Percentiles rank a stretch among this genome's conserved stretches.
phyloP scores from a whole-genome alignment of 2,113 vertebrate species.

The Actinemys pallida region DNA sequence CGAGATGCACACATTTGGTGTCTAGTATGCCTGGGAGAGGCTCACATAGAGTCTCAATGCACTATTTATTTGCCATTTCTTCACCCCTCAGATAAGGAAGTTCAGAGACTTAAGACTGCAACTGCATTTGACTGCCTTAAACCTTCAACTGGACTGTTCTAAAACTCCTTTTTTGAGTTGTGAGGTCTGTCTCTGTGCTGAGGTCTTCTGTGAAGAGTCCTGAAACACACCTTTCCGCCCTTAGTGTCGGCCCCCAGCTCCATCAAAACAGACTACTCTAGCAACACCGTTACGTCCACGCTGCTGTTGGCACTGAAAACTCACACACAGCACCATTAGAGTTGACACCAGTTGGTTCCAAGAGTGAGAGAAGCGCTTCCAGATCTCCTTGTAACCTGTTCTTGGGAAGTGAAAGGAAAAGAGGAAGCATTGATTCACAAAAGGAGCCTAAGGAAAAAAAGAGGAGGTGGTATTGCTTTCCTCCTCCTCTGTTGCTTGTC shows the following conservation, averaged over 20 bases:
- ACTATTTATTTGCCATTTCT: too few species aligned
- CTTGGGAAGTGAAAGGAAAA: not conserved
- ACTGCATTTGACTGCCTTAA: not conserved
- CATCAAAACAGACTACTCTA: not conserved
- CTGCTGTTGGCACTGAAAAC: not conserved
- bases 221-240: too few species aligned
- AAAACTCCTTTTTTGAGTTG: not conserved
- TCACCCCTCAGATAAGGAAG: not conserved
- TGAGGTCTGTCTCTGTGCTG: not conserved
- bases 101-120: not conserved
- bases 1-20: not conserved
- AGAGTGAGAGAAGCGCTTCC: not conserved
- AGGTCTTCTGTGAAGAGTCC: not conserved
- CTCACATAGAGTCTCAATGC: too few species aligned
- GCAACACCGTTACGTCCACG: not conserved
- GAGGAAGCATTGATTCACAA: not conserved
- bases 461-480: not conserved
- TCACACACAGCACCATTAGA: not conserved
- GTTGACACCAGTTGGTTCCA: not conserved
- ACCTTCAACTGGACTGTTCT: not conserved
- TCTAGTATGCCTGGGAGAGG: not conserved
- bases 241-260: too few species aligned
- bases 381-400: not conserved
- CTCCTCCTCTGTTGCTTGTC: not conserved
- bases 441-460: not conserved